phyloP scores from a whole-genome alignment of 1,140 invertebrate species.

The Galleria mellonella region DNA sequence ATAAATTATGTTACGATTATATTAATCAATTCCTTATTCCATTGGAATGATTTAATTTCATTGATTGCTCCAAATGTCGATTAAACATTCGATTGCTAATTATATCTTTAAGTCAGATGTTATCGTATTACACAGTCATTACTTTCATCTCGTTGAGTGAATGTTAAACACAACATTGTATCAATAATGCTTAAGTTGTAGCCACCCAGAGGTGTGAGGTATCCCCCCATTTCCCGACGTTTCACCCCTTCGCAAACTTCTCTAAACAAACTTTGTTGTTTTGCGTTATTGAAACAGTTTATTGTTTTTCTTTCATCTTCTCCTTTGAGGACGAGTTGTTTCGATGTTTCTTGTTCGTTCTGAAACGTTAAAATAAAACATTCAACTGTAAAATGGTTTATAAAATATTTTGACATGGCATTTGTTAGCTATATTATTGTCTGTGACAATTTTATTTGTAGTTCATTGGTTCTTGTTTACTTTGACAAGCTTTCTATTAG shows the following conservation, averaged over 20 bases:
- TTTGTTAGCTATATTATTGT: no score
- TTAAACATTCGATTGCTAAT: no score
- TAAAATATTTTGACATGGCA: not conserved
- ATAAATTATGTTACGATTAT: no score
- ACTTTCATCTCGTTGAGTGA: constrained; percentile 11
- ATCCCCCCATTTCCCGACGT: constrained; percentile 1
- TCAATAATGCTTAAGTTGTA: constrained; percentile 15
- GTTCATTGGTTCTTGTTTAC: no score
- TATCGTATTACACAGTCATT: not conserved
- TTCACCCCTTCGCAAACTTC: constrained; percentile 39
- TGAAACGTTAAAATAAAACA: not conserved
- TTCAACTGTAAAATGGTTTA: not conserved
- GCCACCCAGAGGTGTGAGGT: constrained; percentile 1
- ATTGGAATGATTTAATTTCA: no score
- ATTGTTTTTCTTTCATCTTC: constrained; percentile 64
- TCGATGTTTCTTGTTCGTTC: constrained; percentile 12
- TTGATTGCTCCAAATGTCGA: no score
- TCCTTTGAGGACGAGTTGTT: constrained; percentile 37
- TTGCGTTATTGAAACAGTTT: constrained; percentile 63
- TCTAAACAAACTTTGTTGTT: constrained; percentile 61
- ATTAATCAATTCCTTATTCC: no score
- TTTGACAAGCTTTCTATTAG: no score
- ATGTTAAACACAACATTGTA: constrained; percentile 24
- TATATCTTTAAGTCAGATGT: not conserved
- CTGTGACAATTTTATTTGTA: no score